Evolutionary conservation across 2,888 invertebrate genomes (phyloP), one percentile per base, ranked within the genome.

Genomic region (Polydesmus complanatus): DNA sequence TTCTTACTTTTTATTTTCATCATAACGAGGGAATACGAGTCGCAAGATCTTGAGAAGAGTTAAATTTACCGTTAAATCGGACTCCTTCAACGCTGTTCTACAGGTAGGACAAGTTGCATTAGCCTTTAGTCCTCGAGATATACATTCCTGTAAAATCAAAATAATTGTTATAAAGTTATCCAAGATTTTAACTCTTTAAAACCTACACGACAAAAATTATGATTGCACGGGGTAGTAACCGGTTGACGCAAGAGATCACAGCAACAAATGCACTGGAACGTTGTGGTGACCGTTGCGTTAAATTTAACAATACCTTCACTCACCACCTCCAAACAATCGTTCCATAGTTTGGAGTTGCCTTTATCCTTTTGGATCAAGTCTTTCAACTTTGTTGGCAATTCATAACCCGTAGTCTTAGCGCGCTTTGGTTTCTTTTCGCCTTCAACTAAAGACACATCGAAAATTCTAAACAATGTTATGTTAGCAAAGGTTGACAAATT

Each of bases 241-340:
- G 89, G 88, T 61, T 78, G 76, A 62, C 75, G 80, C 0, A 83
- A 81, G 2, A 89, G 72, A 58, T 86, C 86, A 69, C 85, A 84
- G 69, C 89, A 90, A 67, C 86, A 86, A 56, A 85, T 83, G 69
- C 90, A 90, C n/a, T 79, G 77, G 70, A 88, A 88, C 58, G 78
- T 68, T 68, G 83, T 80, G 62, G 81, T 78, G 1, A 87, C 79
- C 64, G 79, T 79, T 21, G 78, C 78, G 18, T 85, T 73, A 68
- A 85, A 85, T 62, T 77, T 78, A 79, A 74, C 66, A 11, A 66
- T 1, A 66, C 83, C 81, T 51, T 77, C 73, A 2, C 69, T 68
- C 47, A 78, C 69, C 2, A 73, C 67, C 19, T 73, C 70, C 54
- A 79, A 71, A 62, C 84, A 85, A 64, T 83, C 83, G 0, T 76